phyloP scores from a whole-genome alignment of 2,888 invertebrate genomes.

The Hanleya hanleyi region DNA sequence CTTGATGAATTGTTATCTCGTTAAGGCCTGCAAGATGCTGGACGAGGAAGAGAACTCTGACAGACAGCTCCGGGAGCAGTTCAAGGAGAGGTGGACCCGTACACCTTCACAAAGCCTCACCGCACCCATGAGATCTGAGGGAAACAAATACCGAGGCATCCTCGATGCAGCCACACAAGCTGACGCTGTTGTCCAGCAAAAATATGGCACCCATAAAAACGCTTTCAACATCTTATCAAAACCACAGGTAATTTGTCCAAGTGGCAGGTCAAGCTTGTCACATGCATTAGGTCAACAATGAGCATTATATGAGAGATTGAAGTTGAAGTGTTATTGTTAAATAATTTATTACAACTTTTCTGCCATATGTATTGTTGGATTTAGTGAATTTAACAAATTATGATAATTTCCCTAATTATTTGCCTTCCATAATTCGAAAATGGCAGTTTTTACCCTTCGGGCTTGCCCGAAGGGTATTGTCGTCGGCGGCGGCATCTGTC shows the following conservation, averaged over 20 bases:
- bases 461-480: too few relatives aligned
- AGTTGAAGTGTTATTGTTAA: too few relatives aligned
- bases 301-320: too few relatives aligned
- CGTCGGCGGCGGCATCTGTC: too few relatives aligned
- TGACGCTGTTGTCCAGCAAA: conserved; percentile 89
- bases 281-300: too few relatives aligned
- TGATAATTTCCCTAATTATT: too few relatives aligned
- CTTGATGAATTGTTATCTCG: conserved; percentile 32
- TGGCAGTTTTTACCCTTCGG: too few relatives aligned
- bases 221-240: conserved; percentile 88
- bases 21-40: conserved; percentile 78
- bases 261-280: too few relatives aligned
- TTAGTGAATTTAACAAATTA: too few relatives aligned
- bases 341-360: too few relatives aligned
- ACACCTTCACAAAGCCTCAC: conserved; percentile 91
- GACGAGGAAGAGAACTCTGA: conserved; percentile 95
- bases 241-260: conserved; percentile 79
- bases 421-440: too few relatives aligned
- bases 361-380: too few relatives aligned
- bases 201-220: conserved; percentile 84
- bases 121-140: conserved; percentile 85
- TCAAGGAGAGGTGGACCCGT: conserved; percentile 94
- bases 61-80: conserved; percentile 88
- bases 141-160: conserved; percentile 90
- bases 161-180: conserved; percentile 90